These are phyloP conservation scores for Leptatherina wallacei DNA, from an alignment of 2,797 vertebrate species.

Conservation along the genomic window DNA sequence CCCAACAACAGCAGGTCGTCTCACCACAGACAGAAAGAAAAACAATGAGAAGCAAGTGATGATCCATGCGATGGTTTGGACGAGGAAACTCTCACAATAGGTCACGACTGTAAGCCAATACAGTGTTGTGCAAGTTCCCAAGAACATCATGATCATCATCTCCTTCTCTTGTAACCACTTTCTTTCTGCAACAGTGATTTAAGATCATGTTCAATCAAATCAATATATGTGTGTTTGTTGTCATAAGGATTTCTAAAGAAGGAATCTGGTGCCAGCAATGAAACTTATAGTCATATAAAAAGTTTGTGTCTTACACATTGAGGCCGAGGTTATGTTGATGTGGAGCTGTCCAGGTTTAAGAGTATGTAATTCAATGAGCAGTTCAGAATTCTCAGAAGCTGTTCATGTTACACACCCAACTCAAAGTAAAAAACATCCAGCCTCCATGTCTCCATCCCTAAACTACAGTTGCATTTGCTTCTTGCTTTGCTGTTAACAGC, in stretches of 20 bases:
- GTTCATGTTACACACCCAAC: too few relatives aligned
- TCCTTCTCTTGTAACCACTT: not conserved
- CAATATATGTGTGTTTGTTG: too few relatives aligned
- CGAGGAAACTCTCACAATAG: constrained; percentile 45
- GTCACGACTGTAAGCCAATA: constrained; percentile 61
- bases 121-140: constrained; percentile 9
- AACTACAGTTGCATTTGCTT: too few relatives aligned
- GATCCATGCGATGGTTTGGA: constrained; percentile 66
- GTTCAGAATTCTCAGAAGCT: too few relatives aligned
- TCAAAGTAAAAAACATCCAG: too few relatives aligned
- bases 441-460: too few relatives aligned
- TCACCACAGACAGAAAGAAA: constrained; percentile 76
- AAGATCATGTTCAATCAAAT: too few relatives aligned
- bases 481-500: too few relatives aligned
- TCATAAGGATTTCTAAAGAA: not conserved
- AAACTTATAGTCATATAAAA: not conserved
- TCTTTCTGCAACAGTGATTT: not conserved
- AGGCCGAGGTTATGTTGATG: not conserved
- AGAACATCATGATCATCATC: constrained; percentile 8
- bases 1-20: constrained; percentile 49
- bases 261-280: not conserved
- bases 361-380: too few relatives aligned
- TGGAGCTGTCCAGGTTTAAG: too few relatives aligned
- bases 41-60: constrained; percentile 70
- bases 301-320: not conserved